Evolutionary conservation across 1,140 invertebrate species (phyloP), one percentile per base, ranked within the genome.

Genomic region (Monomorium pharaonis): DNA sequence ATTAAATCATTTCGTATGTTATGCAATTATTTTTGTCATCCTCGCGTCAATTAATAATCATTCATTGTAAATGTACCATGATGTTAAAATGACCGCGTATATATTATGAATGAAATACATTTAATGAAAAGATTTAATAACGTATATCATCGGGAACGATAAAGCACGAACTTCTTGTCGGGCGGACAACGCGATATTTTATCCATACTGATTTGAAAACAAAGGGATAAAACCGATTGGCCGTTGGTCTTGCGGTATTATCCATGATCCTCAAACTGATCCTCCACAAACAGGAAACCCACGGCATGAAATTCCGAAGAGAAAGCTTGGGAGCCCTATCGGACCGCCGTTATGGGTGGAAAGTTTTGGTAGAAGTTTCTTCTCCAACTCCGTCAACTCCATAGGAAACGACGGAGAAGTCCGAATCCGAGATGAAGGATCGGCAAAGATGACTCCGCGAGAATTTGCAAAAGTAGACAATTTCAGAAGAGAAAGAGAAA

Each of bases 341-440:
- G 89, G 90, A 91, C 88, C 91, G 77, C 90, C 92, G 91, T 92
- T 91, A 91, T 86, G 87, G 89, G 85, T 76, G 88, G 91, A 92
- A 93, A 93, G 90, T 93, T 92, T 91, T 75, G 75, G 80, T 37
- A 72, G 72, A 92, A 93, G 91, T 93, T 93, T 90, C 86, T 56
- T 77, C 85, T 87, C 88, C 86, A 91, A 93, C 90, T 92, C 90
- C 78, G 88, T 89, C 76, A 91, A 91, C 88, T 92, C 85, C 70
- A 51, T 80, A 65, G 88, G 84, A 91, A 85, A 88, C 89, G 87
- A 88, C 54, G 74, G 67, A 86, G 77, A 89, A 89, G 89, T 90
- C 90, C 90, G 89, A 92, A 92, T 92, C 81, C 60, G 54, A 88
- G 88, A 91, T 89, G 86, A 88, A 60, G 72, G 76, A 89, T 86